Percentiles rank a stretch among this genome's conserved stretches.
Evolutionary conservation across 2,888 invertebrate species (phyloP).

Genomic region (Clepsis dumicolana): DNA sequence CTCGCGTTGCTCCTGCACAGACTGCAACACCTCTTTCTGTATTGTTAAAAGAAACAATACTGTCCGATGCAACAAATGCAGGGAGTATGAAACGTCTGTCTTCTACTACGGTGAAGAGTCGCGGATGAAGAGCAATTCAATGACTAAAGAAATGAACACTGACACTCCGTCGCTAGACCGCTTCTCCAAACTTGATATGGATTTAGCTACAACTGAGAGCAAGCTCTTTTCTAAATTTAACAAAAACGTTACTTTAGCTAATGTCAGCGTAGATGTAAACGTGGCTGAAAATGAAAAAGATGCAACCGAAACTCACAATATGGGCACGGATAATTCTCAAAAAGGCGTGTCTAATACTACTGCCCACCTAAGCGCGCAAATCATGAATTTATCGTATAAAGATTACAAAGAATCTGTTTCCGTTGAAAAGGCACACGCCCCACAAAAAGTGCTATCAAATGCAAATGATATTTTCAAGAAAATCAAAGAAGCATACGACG

Average conservation of each 20-base stretch:
- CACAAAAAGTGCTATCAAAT: slow-evolving; percentile 22
- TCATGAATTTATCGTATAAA: slow-evolving; percentile 60
- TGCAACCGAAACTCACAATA: neutral
- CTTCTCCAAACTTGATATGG: neutral
- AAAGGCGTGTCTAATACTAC: slow-evolving; percentile 47
- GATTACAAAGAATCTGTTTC: slow-evolving; percentile 53
- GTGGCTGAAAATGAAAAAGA: neutral
- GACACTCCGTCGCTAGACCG: neutral
- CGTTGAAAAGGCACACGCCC: neutral
- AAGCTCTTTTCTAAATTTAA: neutral
- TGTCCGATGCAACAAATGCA: slow-evolving; percentile 48
- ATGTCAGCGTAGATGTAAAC: neutral
- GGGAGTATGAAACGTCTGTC: slow-evolving; percentile 49
- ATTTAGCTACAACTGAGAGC: neutral
- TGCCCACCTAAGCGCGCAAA: slow-evolving; percentile 61
- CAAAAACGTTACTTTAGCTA: neutral
- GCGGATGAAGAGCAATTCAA: neutral
- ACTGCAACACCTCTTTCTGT: slow-evolving; percentile 59
- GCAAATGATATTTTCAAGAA: slow-evolving; percentile 61
- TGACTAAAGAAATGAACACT: neutral
- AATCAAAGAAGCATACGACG: slow-evolving; percentile 69
- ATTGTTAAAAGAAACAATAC: slow-evolving; percentile 51
- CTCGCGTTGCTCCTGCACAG: slow-evolving; percentile 48
- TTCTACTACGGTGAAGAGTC: slow-evolving; percentile 36
- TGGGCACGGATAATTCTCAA: slow-evolving; percentile 29